These are phyloP conservation scores for Murina feae DNA, from an alignment of 2,113 vertebrate species.

Conservation along the genomic window DNA sequence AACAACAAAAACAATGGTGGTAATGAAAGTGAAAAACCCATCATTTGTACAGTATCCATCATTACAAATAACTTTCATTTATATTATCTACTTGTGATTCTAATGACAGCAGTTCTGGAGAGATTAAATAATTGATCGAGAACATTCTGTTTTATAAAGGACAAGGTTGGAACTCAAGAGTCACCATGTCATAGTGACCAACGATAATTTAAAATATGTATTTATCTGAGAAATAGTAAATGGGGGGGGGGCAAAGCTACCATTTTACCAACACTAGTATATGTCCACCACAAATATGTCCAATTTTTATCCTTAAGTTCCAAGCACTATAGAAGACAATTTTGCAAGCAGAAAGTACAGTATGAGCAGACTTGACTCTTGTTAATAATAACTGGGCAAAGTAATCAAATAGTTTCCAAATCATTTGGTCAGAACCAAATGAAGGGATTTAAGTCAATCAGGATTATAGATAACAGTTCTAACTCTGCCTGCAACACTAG, in stretches of 20 bases:
- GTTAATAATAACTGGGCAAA: background rate
- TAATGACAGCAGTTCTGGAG: background rate
- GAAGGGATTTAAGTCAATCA: background rate
- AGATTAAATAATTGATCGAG: slow-evolving; percentile 18
- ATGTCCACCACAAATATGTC: background rate
- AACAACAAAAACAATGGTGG: slow-evolving; percentile 51
- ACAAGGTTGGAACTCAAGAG: slow-evolving; percentile 35
- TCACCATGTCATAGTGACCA: background rate
- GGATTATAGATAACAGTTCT: background rate
- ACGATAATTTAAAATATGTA: background rate
- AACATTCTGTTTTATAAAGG: slow-evolving; percentile 13
- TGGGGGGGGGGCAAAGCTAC: background rate
- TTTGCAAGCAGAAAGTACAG: background rate
- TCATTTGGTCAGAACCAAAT: background rate
- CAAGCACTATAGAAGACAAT: background rate
- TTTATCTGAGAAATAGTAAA: background rate
- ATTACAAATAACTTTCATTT: background rate
- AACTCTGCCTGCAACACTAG: background rate
- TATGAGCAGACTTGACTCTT: background rate
- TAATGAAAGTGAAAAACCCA: slow-evolving; percentile 1
- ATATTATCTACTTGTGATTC: slow-evolving; percentile 19
- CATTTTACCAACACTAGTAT: background rate
- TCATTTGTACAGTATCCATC: background rate
- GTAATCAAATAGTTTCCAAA: background rate
- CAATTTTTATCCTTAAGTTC: background rate